Evolutionary conservation across 2,797 vertebrate genomes (phyloP), one percentile per base, ranked within the genome.

Genomic region (Microctenopoma lineatum): DNA sequence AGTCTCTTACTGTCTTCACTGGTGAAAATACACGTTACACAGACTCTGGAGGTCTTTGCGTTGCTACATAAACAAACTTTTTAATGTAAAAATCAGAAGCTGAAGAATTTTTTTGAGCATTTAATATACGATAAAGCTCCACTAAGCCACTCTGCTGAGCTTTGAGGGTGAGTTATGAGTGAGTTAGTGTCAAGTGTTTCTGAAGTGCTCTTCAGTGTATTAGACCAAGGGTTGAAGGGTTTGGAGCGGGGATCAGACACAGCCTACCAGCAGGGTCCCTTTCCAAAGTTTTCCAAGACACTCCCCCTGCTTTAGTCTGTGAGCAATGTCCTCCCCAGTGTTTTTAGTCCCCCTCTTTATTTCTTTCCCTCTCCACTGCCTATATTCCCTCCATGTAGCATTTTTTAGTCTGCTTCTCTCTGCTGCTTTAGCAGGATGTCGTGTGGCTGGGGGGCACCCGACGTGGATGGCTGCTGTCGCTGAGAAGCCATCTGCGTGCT

Each of bases 401-500:
- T 56, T 45, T 36, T 56, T 41, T n/a, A n/a, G 7, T 32, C 50
- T 42, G 39, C 39, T 32, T 32, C 46, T 21, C 45, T 75, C 26
- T 27, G 45, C 47, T 39, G 38, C 48, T 54, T 66, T 51, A 36
- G 32, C 27, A 27, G 55, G 63, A 73, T 53, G 66, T 44, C 47
- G 53, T 26, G 66, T 5, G 54, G 61, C 52, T 46, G 16, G 0
- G 50, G 32, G 14, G 67, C 69, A 67, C 73, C 61, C 25, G 46
- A 51, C 56, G 12, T 14, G 42, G 46, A 74, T n/a, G 38, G 70
- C 32, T 60, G 54, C 56, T 38, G 61, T 58, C 76, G 41, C 59
- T 44, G n/a, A 61, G 48, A 58, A 62, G 73, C 79, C 89, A 89
- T 88, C 85, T 89, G 90, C 42, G 16, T 9, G 59, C 66, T 71